Conservation (phyloP, 2,113 vertebrate genomes). For the Herpetotheres cachinnans region DNA sequence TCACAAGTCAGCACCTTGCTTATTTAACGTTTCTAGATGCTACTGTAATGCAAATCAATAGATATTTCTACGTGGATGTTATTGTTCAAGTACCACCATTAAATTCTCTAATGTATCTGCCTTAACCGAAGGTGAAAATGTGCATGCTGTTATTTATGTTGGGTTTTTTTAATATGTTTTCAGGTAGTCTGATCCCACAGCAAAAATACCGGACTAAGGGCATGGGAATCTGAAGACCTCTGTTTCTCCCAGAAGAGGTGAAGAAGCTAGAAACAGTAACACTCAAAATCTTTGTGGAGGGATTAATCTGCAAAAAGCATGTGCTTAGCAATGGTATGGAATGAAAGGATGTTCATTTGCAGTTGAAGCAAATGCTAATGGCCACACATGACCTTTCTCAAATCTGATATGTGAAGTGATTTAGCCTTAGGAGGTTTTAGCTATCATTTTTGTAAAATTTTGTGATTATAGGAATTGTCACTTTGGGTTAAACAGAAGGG, state of each 20-base stretch:
- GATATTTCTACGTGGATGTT: neutral
- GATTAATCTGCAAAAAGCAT: neutral
- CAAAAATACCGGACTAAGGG: neutral
- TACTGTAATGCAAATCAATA: neutral
- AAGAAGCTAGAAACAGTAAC: neutral
- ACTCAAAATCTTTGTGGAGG: neutral
- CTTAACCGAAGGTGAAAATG: neutral
- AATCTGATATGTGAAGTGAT: neutral
- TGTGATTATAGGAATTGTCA: neutral
- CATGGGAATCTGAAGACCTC: slow-evolving; percentile 17
- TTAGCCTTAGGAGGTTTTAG: neutral
- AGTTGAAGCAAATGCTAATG: neutral
- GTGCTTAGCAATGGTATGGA: neutral
- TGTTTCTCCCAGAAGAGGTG: slow-evolving; percentile 11
- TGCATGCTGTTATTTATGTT: neutral
- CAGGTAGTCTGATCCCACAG: slow-evolving; percentile 6
- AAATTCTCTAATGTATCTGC: neutral
- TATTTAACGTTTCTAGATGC: neutral
- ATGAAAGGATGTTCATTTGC: neutral
- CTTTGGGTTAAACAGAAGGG: neutral
- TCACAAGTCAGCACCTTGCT: accelerated
- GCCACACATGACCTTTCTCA: neutral
- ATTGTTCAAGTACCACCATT: neutral
- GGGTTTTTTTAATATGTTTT: neutral
- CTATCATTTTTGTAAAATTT: neutral